phyloP scores from a whole-genome alignment of 2,888 invertebrate species.

The Diadromus collaris region DNA sequence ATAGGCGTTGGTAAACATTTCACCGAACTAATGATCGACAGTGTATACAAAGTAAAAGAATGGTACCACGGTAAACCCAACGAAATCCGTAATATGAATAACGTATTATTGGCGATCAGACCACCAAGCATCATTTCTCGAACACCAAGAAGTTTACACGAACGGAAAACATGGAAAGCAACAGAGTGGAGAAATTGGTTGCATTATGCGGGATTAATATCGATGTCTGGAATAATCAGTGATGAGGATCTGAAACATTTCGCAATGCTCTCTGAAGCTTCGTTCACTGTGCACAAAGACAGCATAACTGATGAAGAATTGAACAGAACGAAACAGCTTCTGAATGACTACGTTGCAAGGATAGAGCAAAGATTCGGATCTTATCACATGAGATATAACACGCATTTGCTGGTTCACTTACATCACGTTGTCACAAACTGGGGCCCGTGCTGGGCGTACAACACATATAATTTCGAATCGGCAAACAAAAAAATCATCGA shows the following conservation, averaged over 20 bases:
- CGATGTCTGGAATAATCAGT: neutral
- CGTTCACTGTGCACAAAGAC: neutral
- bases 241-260: neutral
- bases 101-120: slow-evolving; percentile 16
- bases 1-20: slow-evolving; percentile 26
- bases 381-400: slow-evolving; percentile 12
- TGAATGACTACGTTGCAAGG: neutral
- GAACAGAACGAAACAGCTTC: neutral
- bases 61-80: slow-evolving; percentile 1
- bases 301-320: neutral
- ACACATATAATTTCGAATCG: slow-evolving; percentile 34
- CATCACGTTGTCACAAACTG: slow-evolving; percentile 15
- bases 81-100: slow-evolving; percentile 5
- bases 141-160: slow-evolving; percentile 17
- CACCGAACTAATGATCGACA: slow-evolving; percentile 10
- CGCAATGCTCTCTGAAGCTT: slow-evolving; percentile 24
- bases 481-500: slow-evolving; percentile 30
- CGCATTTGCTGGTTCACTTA: slow-evolving; percentile 34
- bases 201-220: neutral
- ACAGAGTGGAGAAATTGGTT: slow-evolving; percentile 45
- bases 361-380: slow-evolving; percentile 2
- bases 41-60: neutral
- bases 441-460: slow-evolving; percentile 28
- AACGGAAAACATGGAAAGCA: slow-evolving; percentile 4
- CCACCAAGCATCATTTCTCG: slow-evolving; percentile 9